Evolutionary conservation across 2,797 vertebrate genomes (phyloP), one percentile per base, ranked within the genome.

Genomic region (Cynodonichthys magdalenae): DNA sequence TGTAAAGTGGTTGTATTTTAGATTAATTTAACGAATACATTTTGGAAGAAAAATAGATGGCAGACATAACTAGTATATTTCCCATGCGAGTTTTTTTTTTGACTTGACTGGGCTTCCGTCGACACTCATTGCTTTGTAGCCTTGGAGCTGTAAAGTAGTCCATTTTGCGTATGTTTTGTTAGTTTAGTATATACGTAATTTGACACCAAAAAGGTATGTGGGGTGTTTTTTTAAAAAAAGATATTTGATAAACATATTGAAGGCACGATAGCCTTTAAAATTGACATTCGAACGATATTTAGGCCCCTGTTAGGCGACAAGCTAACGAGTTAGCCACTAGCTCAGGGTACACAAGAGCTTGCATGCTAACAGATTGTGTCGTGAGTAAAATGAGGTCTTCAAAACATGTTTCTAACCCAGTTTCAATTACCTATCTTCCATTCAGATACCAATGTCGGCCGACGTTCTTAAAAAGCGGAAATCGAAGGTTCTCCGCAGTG

Each of bases 381-480:
- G 15, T 52, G 15, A 7, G 9, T 18, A 18, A 54, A 6, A 3
- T 47, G 15, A 18, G 11, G 6, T 41, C 49, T 56, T 0, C 31
- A 34, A 34, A 34, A 34, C 18, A 4, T 34, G 4, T 17, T 45
- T 19, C 45, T 46, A 17, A 41, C 6, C 0, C n/a, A 6, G 1
- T 0, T 15, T 12, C 31, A 1, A 18, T 1, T 27, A 8, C 20
- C 3, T 1, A 66, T 0, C 31, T 0, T 39, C 20, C 5, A 52
- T 29, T 1, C 12, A 82, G 72, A 0, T 10, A 53, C 0, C 14
- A 12, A 94, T 95, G 93, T 92, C 93, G 3, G 82, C 95, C 0
- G 97, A 99, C 6, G 90, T 94, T 1, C 87, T 95, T 77, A 98
- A 98, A 90, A 98, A 98, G 75, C 89, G 97, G 64, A 99, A 98